Conservation (phyloP, 2,113 vertebrate genomes). For the Cranoglanis bouderius region DNA sequence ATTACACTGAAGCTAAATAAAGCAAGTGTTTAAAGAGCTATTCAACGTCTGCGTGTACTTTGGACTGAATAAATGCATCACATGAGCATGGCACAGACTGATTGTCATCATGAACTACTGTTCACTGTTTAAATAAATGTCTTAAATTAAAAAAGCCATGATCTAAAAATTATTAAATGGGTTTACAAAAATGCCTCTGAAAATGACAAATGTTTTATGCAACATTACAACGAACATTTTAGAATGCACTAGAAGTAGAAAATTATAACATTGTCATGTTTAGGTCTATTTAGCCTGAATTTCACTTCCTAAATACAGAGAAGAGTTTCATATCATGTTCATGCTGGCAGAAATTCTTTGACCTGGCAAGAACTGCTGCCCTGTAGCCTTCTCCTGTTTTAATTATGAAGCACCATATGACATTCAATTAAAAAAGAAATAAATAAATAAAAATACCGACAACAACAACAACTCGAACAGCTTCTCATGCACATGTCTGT, state of each 20-base stretch:
- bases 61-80: slow-evolving; percentile 6
- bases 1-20: slow-evolving; percentile 26
- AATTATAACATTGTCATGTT: not conserved
- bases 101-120: not conserved
- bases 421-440: not conserved
- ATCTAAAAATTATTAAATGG: not conserved
- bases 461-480: not conserved
- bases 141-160: not conserved
- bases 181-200: not conserved
- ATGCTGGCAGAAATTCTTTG: not conserved
- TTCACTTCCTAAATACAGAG: not conserved
- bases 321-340: not conserved
- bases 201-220: not conserved
- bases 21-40: slow-evolving; percentile 15
- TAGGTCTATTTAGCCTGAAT: not conserved
- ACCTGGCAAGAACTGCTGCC: not conserved
- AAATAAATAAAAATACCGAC: not conserved
- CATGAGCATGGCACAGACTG: not conserved
- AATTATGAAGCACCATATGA: slow-evolving; percentile 33
- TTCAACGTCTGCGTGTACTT: slow-evolving; percentile 5
- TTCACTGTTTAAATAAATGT: not conserved
- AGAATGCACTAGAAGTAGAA: not conserved
- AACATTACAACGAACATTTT: not conserved
- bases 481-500: not conserved
- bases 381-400: slow-evolving; percentile 6